Evolutionary conservation across 2,797 vertebrate species (phyloP).

Genomic region (Phrynocephalus guinanensis): DNA sequence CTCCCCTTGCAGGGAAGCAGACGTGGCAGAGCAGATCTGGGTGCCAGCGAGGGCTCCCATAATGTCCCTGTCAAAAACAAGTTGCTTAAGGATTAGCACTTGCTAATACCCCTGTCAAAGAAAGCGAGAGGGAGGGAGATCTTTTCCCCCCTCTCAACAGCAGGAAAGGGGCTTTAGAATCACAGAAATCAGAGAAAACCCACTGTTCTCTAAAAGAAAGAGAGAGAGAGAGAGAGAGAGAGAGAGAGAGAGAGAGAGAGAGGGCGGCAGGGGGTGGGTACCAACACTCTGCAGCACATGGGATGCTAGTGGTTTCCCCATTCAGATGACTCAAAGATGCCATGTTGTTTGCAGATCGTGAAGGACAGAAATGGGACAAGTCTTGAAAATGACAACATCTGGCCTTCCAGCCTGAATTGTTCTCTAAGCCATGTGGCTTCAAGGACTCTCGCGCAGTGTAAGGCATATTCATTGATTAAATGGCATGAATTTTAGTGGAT

Average conservation of each 20-base stretch:
- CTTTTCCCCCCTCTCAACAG: slow-evolving; percentile 68
- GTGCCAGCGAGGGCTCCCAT: slow-evolving; percentile 45
- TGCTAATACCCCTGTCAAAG: slow-evolving; percentile 76
- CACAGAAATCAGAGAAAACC: slow-evolving; percentile 73
- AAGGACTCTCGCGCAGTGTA: too few species aligned
- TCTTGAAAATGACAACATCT: too few species aligned
- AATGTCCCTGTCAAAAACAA: slow-evolving; percentile 80
- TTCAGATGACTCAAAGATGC: neutral
- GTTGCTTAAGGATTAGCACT: slow-evolving; percentile 77
- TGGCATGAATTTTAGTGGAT: too few species aligned
- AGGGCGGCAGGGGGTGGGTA: too few species aligned
- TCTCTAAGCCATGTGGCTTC: too few species aligned
- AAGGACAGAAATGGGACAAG: too few species aligned
- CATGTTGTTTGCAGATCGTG: too few species aligned
- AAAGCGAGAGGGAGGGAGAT: neutral
- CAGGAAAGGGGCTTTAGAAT: slow-evolving; percentile 74
- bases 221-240: neutral
- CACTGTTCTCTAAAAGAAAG: slow-evolving; percentile 42
- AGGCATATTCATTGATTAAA: too few species aligned
- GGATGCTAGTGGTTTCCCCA: neutral
- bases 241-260: neutral
- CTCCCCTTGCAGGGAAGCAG: slow-evolving; percentile 72
- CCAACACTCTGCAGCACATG: slow-evolving; percentile 14
- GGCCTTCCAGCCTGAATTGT: too few species aligned
- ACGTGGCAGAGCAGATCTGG: slow-evolving; percentile 63